Evolutionary conservation across 2,797 vertebrate genomes (phyloP).

Genomic region (Trachurus trachurus): DNA sequence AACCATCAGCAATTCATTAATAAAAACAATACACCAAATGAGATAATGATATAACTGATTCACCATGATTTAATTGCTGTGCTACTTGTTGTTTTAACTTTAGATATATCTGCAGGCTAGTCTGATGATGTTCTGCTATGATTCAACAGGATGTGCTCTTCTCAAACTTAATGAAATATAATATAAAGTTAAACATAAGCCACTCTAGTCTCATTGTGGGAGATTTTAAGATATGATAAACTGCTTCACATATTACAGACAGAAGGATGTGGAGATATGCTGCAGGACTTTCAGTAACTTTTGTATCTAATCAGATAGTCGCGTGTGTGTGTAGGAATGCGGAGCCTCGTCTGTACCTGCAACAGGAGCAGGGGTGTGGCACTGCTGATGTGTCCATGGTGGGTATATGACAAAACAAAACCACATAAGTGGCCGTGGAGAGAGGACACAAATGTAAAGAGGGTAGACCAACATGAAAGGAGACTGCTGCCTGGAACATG

Average conservation of each 20-base stretch:
- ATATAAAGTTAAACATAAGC: neutral
- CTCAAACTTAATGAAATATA: neutral
- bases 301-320: slow-evolving; percentile 12
- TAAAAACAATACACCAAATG: neutral
- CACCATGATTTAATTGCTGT: neutral
- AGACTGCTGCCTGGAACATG: neutral
- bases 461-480: neutral
- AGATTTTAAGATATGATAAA: neutral
- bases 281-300: neutral
- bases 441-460: slow-evolving; percentile 10
- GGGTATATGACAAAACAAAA: slow-evolving; percentile 36
- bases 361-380: slow-evolving; percentile 59
- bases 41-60: neutral
- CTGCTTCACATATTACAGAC: neutral
- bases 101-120: neutral
- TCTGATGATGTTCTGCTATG: neutral
- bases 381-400: slow-evolving; percentile 37
- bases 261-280: neutral
- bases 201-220: too few relatives aligned
- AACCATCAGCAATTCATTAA: neutral
- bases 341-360: slow-evolving; percentile 67
- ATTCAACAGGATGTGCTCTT: neutral
- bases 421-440: neutral
- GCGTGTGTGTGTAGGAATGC: slow-evolving; percentile 61
- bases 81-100: neutral